Base-by-base conservation (phyloP, 1,140 invertebrate species). In the Zophobas atratus region DNA sequence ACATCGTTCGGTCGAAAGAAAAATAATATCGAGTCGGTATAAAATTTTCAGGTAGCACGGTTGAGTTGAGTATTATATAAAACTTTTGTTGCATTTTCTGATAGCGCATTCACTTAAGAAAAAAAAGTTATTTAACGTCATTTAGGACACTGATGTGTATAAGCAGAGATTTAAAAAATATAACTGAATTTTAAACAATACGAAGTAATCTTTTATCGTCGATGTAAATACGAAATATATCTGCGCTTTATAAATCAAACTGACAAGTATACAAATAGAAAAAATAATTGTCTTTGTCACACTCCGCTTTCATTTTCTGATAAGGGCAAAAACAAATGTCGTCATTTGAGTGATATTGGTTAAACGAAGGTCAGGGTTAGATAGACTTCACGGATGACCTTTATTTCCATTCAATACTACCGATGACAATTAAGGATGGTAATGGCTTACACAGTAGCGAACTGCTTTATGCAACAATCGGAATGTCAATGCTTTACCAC, bases 211-310 rank as follows among this genome's bases (percentile, higher is more conserved):
- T 36, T 39, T 53, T 55, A 33, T 55, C 33, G 6, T 55, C 35
- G 56, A 60, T 60, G 35, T 36, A 60, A 60, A 60, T 60, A 60
- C 38, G 36, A 60, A 60, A 60, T 32, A 60, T 60, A 60, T 39
- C 56, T 36, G 38, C 35, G 34, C 56, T 36, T 57, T 57, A 33
- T 57, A 57, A 57, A 57, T 57, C 55, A 57, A 57, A 57, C 20
- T 57, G 55, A 33, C 55, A 57, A 57, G 3, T 4, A 4, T 46
- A 4, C 55, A 57, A 34, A 57, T 34, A 34, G 6, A 5, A 33
- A 20, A 33, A 33, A 57, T 33, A 57, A 33, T 57, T 57, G 34
- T 57, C 6, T 35, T 6, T 36, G 1, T 46, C 8, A 46, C 43
- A 46, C 8, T 35, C 4, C 35, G 33, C n/a, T 60, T 33, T 60